Percentiles rank a stretch among this genome's conserved stretches.
Evolutionary conservation across 2,888 invertebrate species (phyloP).

Genomic region (Polymixis lichenea): DNA sequence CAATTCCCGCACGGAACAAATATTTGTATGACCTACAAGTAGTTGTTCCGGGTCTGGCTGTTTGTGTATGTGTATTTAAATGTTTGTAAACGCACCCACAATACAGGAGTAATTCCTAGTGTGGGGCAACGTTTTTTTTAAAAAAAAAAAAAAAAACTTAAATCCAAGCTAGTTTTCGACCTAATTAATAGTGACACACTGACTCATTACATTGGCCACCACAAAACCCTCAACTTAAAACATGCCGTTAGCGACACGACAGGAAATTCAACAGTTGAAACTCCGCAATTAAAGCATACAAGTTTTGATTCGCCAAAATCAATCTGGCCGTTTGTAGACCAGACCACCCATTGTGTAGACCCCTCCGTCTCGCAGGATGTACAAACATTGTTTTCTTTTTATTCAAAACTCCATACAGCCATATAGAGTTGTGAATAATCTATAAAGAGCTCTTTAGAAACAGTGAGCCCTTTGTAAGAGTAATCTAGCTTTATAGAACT

Average conservation of each 20-base stretch:
- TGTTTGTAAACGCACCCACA: too few relatives aligned
- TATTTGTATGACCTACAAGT: too few relatives aligned
- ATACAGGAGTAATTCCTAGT: too few relatives aligned
- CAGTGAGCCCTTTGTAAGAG: constrained; percentile 1
- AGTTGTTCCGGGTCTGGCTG: too few relatives aligned
- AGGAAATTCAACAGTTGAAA: constrained; percentile 8
- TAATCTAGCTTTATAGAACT: constrained; percentile 34
- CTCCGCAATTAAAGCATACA: neutral
- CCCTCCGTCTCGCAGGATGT: constrained; percentile 17
- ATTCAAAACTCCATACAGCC: neutral
- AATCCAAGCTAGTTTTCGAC: too few relatives aligned
- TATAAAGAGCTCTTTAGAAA: neutral
- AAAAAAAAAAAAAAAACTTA: too few relatives aligned
- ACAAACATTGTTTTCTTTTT: constrained; percentile 16
- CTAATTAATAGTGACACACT: too few relatives aligned
- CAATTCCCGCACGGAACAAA: too few relatives aligned
- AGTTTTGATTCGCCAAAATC: constrained; percentile 10
- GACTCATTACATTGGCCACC: too few relatives aligned
- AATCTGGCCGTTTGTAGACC: neutral
- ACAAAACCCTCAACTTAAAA: too few relatives aligned
- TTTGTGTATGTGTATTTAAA: too few relatives aligned
- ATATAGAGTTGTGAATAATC: constrained; percentile 16
- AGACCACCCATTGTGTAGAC: constrained; percentile 4
- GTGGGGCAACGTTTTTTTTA: too few relatives aligned
- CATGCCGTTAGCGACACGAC: neutral